Percentiles rank a stretch among this genome's conserved stretches.
These are phyloP conservation scores for Pseudorectes ferrugineus DNA, from an alignment of 2,113 vertebrate species.

Conservation along the genomic window DNA sequence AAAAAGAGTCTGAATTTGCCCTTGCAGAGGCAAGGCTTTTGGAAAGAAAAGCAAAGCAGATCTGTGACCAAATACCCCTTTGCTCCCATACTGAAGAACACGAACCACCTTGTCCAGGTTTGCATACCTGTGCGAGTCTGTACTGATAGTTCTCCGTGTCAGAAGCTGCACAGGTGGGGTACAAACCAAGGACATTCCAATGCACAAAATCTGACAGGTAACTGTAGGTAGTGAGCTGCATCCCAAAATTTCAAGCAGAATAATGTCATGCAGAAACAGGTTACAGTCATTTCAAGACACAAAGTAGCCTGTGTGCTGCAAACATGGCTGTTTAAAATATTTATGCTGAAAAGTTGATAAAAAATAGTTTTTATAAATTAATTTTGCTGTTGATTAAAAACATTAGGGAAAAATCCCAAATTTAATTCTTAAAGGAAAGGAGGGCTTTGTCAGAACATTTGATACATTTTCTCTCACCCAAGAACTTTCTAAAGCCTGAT, in stretches of 20 bases:
- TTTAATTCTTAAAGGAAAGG: background rate
- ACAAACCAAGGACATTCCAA: background rate
- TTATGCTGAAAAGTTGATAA: background rate
- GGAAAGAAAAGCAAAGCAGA: background rate
- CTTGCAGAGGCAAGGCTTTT: background rate
- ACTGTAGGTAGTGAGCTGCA: background rate
- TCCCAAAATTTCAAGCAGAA: background rate
- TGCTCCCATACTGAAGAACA: background rate
- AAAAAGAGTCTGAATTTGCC: background rate
- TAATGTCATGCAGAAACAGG: background rate
- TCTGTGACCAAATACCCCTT: background rate
- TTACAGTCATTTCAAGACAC: background rate
- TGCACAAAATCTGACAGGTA: background rate
- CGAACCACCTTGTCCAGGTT: background rate
- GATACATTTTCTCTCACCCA: background rate
- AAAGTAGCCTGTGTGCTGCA: background rate
- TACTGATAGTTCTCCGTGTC: background rate
- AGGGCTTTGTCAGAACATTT: background rate
- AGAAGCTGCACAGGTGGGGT: background rate
- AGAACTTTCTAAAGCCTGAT: background rate
- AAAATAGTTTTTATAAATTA: background rate
- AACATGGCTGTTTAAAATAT: background rate
- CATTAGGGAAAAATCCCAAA: background rate
- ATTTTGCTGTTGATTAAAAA: background rate
- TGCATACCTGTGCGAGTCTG: rapidly evolving